A percentile compares a stretch with the other conserved stretches of the same genome.
phyloP scores from a whole-genome alignment of 2,888 invertebrate species.

The Iselma pallidipennis region DNA sequence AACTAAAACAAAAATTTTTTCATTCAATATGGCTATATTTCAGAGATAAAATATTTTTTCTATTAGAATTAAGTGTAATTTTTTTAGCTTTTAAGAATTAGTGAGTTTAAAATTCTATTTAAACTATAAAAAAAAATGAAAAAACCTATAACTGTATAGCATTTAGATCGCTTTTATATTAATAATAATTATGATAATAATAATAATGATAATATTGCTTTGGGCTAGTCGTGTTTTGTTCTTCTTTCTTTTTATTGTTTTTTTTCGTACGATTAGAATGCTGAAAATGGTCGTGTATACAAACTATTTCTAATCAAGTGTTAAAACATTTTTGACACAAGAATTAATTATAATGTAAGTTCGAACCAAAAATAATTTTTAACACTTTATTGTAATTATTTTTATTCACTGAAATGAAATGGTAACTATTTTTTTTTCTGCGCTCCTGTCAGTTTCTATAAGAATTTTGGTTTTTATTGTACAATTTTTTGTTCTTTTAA shows the following conservation, averaged over 20 bases:
- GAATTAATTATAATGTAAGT: too few relatives aligned
- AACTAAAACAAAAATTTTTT: not conserved
- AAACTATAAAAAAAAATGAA: conserved; percentile 12
- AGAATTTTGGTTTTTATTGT: not conserved
- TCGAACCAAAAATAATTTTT: not conserved
- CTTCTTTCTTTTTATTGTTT: not conserved
- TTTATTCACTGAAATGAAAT: not conserved
- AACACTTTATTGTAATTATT: not conserved
- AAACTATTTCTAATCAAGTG: not conserved
- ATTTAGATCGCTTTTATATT: conserved; percentile 32
- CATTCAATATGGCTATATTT: conserved; percentile 18
- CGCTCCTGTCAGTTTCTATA: too few relatives aligned
- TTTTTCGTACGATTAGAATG: not conserved
- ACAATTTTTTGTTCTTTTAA: not conserved
- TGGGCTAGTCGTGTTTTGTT: conserved; percentile 40
- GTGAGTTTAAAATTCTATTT: not conserved
- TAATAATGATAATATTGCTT: conserved; percentile 23
- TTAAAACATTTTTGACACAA: not conserved
- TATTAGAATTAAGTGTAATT: conserved; percentile 17
- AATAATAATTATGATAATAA: not conserved
- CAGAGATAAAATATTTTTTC: conserved; percentile 21
- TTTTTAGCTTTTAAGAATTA: not conserved
- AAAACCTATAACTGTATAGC: conserved; percentile 19
- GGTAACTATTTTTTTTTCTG: too few relatives aligned
- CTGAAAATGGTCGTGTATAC: not conserved